Conservation (phyloP, 2,113 vertebrate genomes). For the Synchiropus splendidus region DNA sequence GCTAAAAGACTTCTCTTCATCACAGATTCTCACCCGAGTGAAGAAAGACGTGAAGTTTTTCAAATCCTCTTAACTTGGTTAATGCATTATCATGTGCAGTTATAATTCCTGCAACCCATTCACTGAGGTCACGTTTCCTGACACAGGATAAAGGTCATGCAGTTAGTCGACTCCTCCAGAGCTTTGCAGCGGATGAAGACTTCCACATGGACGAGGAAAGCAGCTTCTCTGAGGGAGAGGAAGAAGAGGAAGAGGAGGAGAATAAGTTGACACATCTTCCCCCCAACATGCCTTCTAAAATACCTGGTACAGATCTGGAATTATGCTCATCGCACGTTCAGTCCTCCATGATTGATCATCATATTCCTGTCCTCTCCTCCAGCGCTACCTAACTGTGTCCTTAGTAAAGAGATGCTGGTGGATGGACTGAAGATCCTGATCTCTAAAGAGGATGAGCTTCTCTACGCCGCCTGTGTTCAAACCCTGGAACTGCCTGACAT, state of each 20-base stretch:
- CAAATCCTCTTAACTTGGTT: no score
- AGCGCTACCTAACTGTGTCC: constrained; percentile 74
- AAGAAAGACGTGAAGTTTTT: no score
- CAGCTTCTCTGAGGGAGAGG: constrained; percentile 86
- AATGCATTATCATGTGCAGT: no score
- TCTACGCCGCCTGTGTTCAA: constrained; percentile 86
- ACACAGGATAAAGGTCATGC: constrained; percentile 74
- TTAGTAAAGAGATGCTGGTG: constrained; percentile 83
- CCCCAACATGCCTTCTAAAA: constrained; percentile 61
- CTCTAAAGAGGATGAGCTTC: constrained; percentile 89
- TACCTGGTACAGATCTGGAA: constrained; percentile 60
- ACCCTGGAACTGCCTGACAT: constrained; percentile 90
- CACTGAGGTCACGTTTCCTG: constrained; percentile 34
- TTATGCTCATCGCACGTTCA: no score
- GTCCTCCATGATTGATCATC: constrained; percentile 4
- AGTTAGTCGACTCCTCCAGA: constrained; percentile 84
- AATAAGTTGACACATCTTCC: constrained; percentile 43
- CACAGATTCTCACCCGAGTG: no score
- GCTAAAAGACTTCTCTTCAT: no score
- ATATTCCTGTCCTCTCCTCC: constrained; percentile 10
- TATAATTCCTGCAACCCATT: constrained; percentile 1
- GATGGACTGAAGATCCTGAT: constrained; percentile 91
- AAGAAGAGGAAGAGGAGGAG: constrained; percentile 62
- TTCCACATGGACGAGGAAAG: constrained; percentile 82
- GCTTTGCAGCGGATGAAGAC: constrained; percentile 80